Conservation (phyloP, 2,113 vertebrate species). For the Psephotus haematonotus region DNA sequence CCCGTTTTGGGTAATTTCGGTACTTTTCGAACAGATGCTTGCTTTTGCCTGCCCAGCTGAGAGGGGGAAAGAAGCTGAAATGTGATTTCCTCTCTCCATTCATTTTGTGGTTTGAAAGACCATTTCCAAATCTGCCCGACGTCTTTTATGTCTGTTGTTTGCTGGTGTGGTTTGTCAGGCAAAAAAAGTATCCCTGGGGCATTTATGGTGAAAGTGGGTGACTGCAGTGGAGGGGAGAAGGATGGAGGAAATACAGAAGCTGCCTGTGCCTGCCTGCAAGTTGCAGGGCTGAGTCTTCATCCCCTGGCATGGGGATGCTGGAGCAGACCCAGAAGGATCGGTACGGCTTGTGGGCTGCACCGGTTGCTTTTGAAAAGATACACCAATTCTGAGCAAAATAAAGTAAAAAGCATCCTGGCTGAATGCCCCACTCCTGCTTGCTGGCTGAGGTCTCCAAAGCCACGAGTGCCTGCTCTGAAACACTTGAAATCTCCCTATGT, state of each 20-base stretch:
- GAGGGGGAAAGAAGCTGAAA: neutral
- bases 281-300: neutral
- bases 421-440: neutral
- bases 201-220: neutral
- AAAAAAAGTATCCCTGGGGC: neutral
- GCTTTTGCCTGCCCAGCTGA: neutral
- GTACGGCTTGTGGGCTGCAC: neutral
- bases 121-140: neutral
- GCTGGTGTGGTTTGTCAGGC: neutral
- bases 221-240: neutral
- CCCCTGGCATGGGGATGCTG: neutral
- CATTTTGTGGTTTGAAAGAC: conserved; percentile 27
- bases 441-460: neutral
- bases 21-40: neutral
- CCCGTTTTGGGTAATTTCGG: neutral
- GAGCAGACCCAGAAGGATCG: neutral
- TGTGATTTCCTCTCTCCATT: conserved; percentile 14
- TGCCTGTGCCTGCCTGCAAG: neutral
- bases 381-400: neutral
- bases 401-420: neutral
- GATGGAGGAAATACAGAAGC: neutral
- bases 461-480: neutral
- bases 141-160: neutral
- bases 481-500: neutral
- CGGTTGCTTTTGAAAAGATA: neutral